A percentile compares a stretch with the other conserved stretches of the same genome.
These are phyloP conservation scores for Sipha maydis DNA, from an alignment of 2,888 invertebrate genomes.

Conservation along the genomic window DNA sequence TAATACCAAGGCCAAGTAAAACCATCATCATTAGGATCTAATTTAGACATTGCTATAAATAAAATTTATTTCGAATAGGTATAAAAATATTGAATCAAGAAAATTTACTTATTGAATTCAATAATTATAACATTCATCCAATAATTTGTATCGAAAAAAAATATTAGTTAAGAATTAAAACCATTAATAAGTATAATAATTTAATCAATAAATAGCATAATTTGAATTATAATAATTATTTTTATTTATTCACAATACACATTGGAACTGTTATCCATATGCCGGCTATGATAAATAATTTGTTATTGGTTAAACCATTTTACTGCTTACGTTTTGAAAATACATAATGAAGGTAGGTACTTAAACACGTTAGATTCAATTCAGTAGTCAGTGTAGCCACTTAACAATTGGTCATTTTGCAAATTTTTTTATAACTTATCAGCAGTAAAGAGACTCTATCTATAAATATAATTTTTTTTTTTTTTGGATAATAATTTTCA, in stretches of 20 bases:
- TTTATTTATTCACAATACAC: neutral
- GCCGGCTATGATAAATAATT: slow-evolving; percentile 40
- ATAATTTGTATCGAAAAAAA: neutral
- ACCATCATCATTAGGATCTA: neutral
- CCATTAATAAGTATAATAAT: neutral
- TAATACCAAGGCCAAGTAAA: slow-evolving; percentile 28
- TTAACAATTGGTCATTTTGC: neutral
- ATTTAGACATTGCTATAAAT: slow-evolving; percentile 25
- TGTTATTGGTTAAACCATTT: neutral
- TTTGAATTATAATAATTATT: neutral
- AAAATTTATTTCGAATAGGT: too few species aligned
- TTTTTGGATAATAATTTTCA: too few species aligned
- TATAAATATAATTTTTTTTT: too few species aligned
- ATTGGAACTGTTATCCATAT: slow-evolving; percentile 22
- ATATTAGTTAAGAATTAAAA: neutral
- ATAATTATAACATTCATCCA: neutral
- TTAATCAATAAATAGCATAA: neutral
- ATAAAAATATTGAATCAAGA: too few species aligned
- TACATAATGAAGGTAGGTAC: neutral
- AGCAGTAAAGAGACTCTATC: too few species aligned
- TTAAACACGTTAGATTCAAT: neutral
- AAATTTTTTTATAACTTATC: neutral
- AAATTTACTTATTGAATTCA: neutral
- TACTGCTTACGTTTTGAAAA: slow-evolving; percentile 24
- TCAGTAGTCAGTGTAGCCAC: slow-evolving; percentile 49